These are phyloP conservation scores for Corythaixoides concolor DNA, from an alignment of 2,113 vertebrate genomes.

Conservation along the genomic window DNA sequence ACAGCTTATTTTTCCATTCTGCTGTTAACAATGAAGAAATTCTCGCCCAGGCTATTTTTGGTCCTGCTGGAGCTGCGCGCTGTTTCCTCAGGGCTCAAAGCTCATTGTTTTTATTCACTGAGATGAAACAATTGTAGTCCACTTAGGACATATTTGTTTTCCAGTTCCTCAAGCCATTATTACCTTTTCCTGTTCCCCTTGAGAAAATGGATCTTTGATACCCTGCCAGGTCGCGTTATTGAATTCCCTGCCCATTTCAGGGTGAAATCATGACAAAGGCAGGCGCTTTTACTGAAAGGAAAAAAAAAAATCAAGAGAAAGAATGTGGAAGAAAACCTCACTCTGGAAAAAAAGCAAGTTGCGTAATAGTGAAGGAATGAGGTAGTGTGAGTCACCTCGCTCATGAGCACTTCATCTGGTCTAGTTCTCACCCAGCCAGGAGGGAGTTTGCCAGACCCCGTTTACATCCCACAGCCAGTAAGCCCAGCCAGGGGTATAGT, in stretches of 20 bases:
- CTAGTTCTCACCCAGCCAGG: background rate
- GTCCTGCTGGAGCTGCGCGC: conserved; percentile 32
- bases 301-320: background rate
- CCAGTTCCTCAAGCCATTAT: conserved; percentile 53
- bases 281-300: background rate
- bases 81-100: conserved; percentile 44
- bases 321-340: conserved; percentile 16
- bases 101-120: conserved; percentile 42
- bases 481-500: background rate
- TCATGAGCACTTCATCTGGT: conserved; percentile 9
- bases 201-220: conserved; percentile 53
- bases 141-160: conserved; percentile 4
- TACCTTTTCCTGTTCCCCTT: conserved; percentile 63
- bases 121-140: conserved; percentile 38
- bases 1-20: background rate
- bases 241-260: background rate
- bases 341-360: conserved; percentile 32
- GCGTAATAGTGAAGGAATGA: background rate
- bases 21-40: background rate
- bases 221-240: conserved; percentile 22
- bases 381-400: conserved; percentile 28
- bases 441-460: background rate
- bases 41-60: conserved; percentile 13
- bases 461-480: background rate
- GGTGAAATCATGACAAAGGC: conserved; percentile 10